Base-by-base conservation (phyloP, 2,797 vertebrate genomes). In the Limosa lapponica region DNA sequence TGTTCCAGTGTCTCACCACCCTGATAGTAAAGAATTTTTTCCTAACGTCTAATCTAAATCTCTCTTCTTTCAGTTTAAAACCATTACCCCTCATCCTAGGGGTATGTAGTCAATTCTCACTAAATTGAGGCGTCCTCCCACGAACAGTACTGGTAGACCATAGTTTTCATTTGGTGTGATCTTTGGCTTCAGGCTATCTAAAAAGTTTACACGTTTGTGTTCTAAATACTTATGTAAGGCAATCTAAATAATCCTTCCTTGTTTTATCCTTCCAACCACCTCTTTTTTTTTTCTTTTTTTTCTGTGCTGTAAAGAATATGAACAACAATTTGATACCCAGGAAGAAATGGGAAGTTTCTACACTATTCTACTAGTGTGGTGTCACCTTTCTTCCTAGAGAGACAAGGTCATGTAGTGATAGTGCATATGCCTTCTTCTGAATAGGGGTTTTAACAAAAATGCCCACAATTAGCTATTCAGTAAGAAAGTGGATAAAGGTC, bases 11-110 rank as follows among this genome's bases (percentile, higher is more conserved):
- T 6, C 46, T 69, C 27, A 37, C n/a, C 23, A 78, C 39, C 15
- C 55, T 39, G 11, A 34, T 3, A 24, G 19, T 52, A 27, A 69
- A 69, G 3, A 61, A 54, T 62, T 78, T 61, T 8, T 30, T 54
- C 28, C 23, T 46, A 9, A 62, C 16, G 54, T 39, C 16, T 69
- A 20, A 39, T 16, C 9, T 39, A 44, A 69, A 61, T 51, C n/a
- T 52, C 37, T 14, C 23, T 8, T 39, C 16, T 39, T 61, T 34
- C 46, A 39, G 7, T 24, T 70, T 39, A 30, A 70, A 78, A 55
- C 24, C 1, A 0, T 48, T 39, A 30, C 14, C 5, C 28, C 30
- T 79, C 0, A 0, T 41, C 30, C 41, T 34, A n/a, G 20, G 25
- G 20, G 24, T 48, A 55, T 0, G 0, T 64, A 22, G 13, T 71